phyloP scores from a whole-genome alignment of 2,888 invertebrate species.

The Hipparchia sbordonii region DNA sequence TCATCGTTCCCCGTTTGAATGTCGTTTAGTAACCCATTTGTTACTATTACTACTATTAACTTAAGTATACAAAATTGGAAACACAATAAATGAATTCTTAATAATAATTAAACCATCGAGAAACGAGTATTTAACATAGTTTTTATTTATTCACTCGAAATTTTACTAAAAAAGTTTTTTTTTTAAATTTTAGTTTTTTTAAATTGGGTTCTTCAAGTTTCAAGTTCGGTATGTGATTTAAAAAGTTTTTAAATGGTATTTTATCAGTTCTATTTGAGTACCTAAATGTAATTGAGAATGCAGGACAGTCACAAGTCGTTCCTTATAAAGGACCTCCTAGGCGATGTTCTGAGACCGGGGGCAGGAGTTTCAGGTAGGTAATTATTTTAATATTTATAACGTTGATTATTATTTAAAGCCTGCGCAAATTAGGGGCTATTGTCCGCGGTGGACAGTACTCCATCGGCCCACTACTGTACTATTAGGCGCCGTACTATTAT shows the following conservation, averaged over 20 bases:
- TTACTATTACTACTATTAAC: not conserved
- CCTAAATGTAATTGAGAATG: constrained; percentile 64
- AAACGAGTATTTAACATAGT: not conserved
- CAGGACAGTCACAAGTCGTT: constrained; percentile 90
- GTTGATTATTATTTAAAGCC: too few relatives aligned
- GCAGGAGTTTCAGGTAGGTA: constrained; percentile 37
- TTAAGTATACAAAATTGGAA: not conserved
- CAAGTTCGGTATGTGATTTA: not conserved
- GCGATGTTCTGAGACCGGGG: constrained; percentile 85
- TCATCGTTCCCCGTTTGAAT: constrained; percentile 21
- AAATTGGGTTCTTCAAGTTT: not conserved
- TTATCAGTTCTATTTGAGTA: not conserved
- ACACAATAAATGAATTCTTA: not conserved
- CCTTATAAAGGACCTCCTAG: constrained; percentile 91
- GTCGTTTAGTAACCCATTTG: constrained; percentile 8
- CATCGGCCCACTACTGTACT: too few relatives aligned
- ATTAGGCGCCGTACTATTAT: too few relatives aligned
- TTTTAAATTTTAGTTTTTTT: not conserved
- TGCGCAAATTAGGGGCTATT: too few relatives aligned
- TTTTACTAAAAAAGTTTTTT: not conserved
- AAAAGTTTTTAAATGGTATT: not conserved
- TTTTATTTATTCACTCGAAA: not conserved
- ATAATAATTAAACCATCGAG: not conserved
- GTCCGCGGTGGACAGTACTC: too few relatives aligned
- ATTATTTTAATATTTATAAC: not conserved